A percentile compares a stretch with the other conserved stretches of the same genome.
Conservation (phyloP, 1,140 invertebrate genomes). For the Leptinotarsa defecta region DNA sequence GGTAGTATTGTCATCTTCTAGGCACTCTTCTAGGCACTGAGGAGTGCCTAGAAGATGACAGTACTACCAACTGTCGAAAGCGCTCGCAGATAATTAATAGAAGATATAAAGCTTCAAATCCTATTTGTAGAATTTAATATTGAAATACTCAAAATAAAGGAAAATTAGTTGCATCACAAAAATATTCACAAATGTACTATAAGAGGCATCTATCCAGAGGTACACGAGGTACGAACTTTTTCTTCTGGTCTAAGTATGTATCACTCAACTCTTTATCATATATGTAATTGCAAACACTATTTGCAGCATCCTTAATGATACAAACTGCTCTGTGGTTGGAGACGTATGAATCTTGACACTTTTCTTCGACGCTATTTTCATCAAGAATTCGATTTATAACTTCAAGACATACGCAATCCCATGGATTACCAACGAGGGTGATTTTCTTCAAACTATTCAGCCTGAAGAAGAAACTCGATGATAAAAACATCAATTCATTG, state of each 20-base stretch:
- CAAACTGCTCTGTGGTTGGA: conserved; percentile 32
- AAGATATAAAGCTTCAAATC: no score
- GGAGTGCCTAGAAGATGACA: no score
- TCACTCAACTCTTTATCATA: conserved; percentile 21
- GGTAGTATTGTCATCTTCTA: no score
- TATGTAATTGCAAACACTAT: conserved; percentile 21
- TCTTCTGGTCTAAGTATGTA: neutral
- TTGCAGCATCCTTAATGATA: conserved; percentile 13
- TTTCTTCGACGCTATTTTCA: conserved; percentile 25
- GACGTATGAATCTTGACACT: conserved; percentile 31
- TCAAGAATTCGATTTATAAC: conserved; percentile 25
- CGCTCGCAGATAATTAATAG: no score
- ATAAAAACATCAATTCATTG: conserved; percentile 34
- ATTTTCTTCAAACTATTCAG: conserved; percentile 28
- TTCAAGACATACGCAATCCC: conserved; percentile 37
- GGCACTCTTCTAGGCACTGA: no score
- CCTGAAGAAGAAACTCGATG: conserved; percentile 27
- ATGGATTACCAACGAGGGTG: conserved; percentile 37
- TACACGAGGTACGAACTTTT: neutral
- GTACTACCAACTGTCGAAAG: no score
- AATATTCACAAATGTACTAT: neutral
- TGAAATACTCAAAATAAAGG: no score
- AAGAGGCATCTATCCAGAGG: neutral
- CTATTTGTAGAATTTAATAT: no score
- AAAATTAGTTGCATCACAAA: no score